phyloP scores from a whole-genome alignment of 1,140 invertebrate genomes.

The Metaphire vulgaris region DNA sequence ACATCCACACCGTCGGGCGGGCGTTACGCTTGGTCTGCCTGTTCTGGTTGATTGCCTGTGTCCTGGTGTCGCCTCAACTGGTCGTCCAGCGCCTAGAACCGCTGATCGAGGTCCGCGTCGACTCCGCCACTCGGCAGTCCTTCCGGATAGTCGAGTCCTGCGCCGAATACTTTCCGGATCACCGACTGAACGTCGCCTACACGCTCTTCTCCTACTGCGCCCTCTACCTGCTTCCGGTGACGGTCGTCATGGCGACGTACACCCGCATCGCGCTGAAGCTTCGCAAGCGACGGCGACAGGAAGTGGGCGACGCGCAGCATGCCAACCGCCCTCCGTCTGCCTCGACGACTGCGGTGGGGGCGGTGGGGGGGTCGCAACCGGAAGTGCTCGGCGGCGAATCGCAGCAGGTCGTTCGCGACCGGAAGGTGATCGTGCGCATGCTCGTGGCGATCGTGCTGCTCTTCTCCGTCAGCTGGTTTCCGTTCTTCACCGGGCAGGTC shows the following conservation, averaged over 20 bases:
- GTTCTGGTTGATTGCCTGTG: background rate
- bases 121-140: background rate
- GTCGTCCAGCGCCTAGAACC: background rate
- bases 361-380: too few relatives aligned
- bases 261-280: background rate
- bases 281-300: background rate
- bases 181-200: background rate
- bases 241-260: background rate
- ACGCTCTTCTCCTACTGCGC: background rate
- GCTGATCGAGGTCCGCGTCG: background rate
- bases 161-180: background rate
- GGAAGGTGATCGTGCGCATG: background rate
- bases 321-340: background rate
- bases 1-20: background rate
- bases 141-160: background rate
- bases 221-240: background rate
- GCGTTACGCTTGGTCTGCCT: background rate
- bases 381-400: background rate
- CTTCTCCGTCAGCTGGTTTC: background rate
- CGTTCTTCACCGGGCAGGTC: background rate
- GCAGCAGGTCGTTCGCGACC: background rate
- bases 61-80: background rate
- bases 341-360: too few relatives aligned
- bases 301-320: too few relatives aligned
- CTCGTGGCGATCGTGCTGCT: background rate